phyloP scores from a whole-genome alignment of 1,140 invertebrate genomes.

The Holotrichia oblita region DNA sequence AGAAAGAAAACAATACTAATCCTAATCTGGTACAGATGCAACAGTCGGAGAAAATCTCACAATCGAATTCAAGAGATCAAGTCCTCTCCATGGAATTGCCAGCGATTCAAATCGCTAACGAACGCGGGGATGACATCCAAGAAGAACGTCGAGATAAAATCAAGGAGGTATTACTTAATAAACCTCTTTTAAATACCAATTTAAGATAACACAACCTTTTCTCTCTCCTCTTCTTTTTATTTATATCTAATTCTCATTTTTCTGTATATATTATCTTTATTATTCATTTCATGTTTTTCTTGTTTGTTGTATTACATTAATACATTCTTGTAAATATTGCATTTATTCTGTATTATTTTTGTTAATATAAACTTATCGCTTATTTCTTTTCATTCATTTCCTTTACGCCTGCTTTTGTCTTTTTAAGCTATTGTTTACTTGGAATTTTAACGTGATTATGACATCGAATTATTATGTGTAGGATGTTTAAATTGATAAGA shows the following conservation, averaged over 20 bases:
- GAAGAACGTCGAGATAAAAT: background rate
- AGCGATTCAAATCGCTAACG: background rate
- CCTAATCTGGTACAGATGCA: background rate
- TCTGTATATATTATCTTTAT: background rate
- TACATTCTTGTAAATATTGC: background rate
- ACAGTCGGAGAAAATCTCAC: background rate
- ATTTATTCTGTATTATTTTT: background rate
- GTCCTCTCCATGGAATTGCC: background rate
- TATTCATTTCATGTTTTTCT: background rate
- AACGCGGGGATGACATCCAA: background rate
- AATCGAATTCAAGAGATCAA: background rate
- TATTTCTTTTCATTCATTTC: background rate
- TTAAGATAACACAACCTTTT: background rate
- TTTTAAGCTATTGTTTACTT: background rate
- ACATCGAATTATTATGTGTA: background rate
- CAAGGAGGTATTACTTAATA: background rate
- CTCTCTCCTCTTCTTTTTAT: background rate
- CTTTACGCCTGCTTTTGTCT: background rate
- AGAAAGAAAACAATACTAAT: background rate
- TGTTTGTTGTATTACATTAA: slow-evolving; percentile 11
- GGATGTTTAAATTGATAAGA: background rate
- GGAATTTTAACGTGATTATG: background rate
- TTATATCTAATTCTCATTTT: background rate
- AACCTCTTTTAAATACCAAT: background rate
- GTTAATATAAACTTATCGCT: background rate